Base-by-base conservation (phyloP, 2,113 vertebrate genomes). In the Potamarius usumacintae region DNA sequence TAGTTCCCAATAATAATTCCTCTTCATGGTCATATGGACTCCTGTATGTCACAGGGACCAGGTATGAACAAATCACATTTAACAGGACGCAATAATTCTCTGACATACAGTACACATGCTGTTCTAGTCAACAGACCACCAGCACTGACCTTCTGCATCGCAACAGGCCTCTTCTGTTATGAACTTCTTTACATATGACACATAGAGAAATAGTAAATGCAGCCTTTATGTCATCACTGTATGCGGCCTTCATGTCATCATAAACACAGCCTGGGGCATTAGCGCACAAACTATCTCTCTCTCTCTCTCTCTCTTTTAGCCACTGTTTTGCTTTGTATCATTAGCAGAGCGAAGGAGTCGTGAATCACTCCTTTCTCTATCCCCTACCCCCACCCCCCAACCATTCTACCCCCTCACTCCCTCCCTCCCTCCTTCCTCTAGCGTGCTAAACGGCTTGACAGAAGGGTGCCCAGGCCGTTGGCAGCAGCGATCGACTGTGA, bases 381-480 rank as follows among this genome's bases (percentile, higher is more conserved):
- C 67, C 57, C 89, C 22, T 67, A 79, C 89, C 89, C 89, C 79
- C 89, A 90, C 89, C 78, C 88, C 88, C 77, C 78, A 78, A 85
- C 27, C 67, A 63, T 84, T 84, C 83, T 86, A 90, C 88, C 93
- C 94, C 93, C 34, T 94, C 91, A 91, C 93, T 93, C 91, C 92
- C 93, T 93, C 91, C 93, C 93, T 93, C 91, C 94, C 93, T 93
- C 94, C 95, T 82, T 94, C 95, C 96, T 96, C 95, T 94, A 95
- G 96, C 97, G 97, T 97, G 97, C 98, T 99, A 99, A 99, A 99
- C 96, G 95, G 97, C 97, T 97, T 99, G 97, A 99, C 98, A 99
- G 97, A 98, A 98, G 97, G 98, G 94, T 94, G 94, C 94, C 94
- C 95, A 91, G 97, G 96, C 97, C 96, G 95, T 96, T 97, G 97